phyloP scores from a whole-genome alignment of 1,140 invertebrate species.

The Macrobrachium rosenbergii region DNA sequence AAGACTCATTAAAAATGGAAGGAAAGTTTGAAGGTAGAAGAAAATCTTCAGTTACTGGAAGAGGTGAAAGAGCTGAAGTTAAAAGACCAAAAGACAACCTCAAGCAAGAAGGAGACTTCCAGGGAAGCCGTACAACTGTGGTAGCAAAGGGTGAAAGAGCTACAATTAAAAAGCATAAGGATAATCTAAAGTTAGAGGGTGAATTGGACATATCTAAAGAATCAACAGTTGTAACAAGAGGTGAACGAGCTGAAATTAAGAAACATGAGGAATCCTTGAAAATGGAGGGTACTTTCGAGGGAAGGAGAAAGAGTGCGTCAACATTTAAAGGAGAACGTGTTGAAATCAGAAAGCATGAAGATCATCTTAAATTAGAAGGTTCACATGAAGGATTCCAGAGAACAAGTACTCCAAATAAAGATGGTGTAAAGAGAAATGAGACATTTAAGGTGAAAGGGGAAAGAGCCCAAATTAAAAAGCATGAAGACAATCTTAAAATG shows the following conservation, averaged over 20 bases:
- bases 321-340: constrained; percentile 59
- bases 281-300: constrained; percentile 73
- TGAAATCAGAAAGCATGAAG: constrained; percentile 72
- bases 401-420: no score
- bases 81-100: constrained; percentile 67
- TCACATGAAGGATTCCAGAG: constrained; percentile 16
- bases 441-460: constrained; percentile 33
- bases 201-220: constrained; percentile 61
- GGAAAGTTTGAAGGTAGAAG: constrained; percentile 69
- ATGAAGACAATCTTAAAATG: constrained; percentile 60
- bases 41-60: constrained; percentile 10
- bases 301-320: constrained; percentile 37
- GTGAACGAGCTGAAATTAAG: constrained; percentile 69
- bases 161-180: constrained; percentile 51
- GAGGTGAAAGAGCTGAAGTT: constrained; percentile 70
- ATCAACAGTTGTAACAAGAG: constrained; percentile 62
- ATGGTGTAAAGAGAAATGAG: constrained; percentile 11
- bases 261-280: constrained; percentile 73
- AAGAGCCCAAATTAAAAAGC: constrained; percentile 68
- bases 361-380: constrained; percentile 74
- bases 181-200: constrained; percentile 67
- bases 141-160: constrained; percentile 48
- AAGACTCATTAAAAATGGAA: constrained; percentile 74
- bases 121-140: constrained; percentile 10
- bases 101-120: constrained; percentile 69